Percentiles rank a stretch among this genome's conserved stretches.
phyloP scores from a whole-genome alignment of 2,113 vertebrate genomes.

The Pristiophorus japonicus region DNA sequence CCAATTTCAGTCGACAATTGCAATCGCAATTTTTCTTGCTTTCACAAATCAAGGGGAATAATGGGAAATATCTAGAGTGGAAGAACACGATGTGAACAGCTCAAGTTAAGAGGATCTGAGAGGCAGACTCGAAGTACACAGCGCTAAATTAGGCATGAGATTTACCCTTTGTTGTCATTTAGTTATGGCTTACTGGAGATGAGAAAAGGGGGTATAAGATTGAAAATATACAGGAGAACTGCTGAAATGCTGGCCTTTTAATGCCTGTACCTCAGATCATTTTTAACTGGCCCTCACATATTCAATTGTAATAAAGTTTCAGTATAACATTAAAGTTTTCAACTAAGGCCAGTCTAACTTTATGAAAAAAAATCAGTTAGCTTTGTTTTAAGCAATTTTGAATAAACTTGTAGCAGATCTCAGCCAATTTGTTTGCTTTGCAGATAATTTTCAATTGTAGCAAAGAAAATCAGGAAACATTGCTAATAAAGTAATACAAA shows the following conservation, averaged over 20 bases:
- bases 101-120: neutral
- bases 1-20: neutral
- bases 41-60: conserved; percentile 17
- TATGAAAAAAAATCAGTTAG: neutral
- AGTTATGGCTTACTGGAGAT: neutral
- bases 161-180: neutral
- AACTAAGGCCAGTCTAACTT: neutral
- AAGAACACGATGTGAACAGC: neutral
- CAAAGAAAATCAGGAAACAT: neutral
- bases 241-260: neutral
- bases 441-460: neutral
- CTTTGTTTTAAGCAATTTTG: neutral
- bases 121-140: neutral
- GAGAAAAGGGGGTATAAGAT: neutral
- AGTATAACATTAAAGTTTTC: neutral
- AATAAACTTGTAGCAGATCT: neutral
- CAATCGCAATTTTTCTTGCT: neutral
- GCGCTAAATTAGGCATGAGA: neutral
- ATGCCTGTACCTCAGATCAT: neutral
- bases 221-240: neutral
- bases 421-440: neutral
- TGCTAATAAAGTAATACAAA: neutral
- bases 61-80: conserved; percentile 15
- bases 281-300: neutral
- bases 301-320: neutral